Base-by-base conservation (phyloP, 2,113 vertebrate genomes). In the Glaucidium brasilianum region DNA sequence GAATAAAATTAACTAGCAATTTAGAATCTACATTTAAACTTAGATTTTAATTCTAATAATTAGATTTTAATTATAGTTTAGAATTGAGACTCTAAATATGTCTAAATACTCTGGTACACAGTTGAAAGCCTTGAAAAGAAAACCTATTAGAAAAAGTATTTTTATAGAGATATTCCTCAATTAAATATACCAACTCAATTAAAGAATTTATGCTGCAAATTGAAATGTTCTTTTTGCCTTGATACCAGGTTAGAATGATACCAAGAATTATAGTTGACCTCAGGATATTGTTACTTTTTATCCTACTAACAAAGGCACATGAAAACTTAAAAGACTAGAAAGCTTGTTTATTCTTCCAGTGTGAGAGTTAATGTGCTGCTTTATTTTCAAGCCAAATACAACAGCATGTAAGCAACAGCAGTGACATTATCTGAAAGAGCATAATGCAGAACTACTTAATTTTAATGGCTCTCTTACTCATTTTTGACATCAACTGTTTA, bases 401-500 rank as follows among this genome's bases (percentile, higher is more conserved):
- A 17, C 34, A 88, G 32, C 49, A 37, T 90, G 21, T 85, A 88
- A 92, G 78, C 73, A 95, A 56, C 41, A 88, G 5, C 60, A 91
- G 58, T 95, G 84, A 52, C 5, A 10, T 53, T 91, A 74, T 72
- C 67, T 94, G 58, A 86, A 90, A 85, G 32, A 94, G 53, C 3
- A 25, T 55, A 90, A 64, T 37, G 32, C 17, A 22, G 9, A 82
- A 23, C 43, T 96, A 55, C 75, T 91, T 96, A 87, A 77, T 59
- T 78, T 79, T 90, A 93, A 94, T 56, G 52, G 6, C 5, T 58
- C 34, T 73, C 52, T 90, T 96, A 85, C 0, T 96, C 35, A 80
- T 86, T 96, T 90, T 92, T 63, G 53, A 73, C 55, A 67, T 90
- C 50, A 91, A 37, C 43, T n/a, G 41, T 91, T 93, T 95, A 49